Base-by-base conservation (phyloP, 2,113 vertebrate genomes). In the Lathamus discolor region DNA sequence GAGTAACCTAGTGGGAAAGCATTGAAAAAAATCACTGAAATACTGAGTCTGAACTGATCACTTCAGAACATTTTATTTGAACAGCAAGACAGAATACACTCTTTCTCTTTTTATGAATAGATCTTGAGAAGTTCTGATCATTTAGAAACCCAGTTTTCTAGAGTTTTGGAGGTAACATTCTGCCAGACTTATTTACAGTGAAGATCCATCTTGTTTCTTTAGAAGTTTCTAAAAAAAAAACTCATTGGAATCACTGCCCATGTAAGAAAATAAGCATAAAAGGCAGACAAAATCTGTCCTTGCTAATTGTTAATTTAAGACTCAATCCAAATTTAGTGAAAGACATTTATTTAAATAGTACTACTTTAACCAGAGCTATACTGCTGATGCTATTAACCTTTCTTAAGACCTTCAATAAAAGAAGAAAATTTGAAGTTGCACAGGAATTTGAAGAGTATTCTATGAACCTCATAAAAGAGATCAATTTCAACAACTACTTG, bases 401-500 rank as follows among this genome's bases (percentile, higher is more conserved):
- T 86, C 87, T 44, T 69, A 83, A 41, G 51, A 93, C 39, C 25
- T 93, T 74, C 82, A 41, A 78, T 77, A 86, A 82, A 72, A 93
- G 61, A 64, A 76, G 49, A 61, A 95, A 89, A 54, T 86, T 63
- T 93, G 44, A 94, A 96, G 83, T 54, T 91, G 23, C 62, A 61
- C 20, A 81, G 59, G 84, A 84, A 84, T 94, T 92, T 93, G 72
- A 97, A 94, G 68, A 95, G 17, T 62, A 66, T 44, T 27, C 88
- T 96, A 93, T 81, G 43, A 95, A 92, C 62, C 85, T 83, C 83
- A 41, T 91, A 87, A 89, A 97, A 92, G 57, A 90, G 70, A 96
- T 96, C 92, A 93, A 55, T 97, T 97, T 97, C 90, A 93, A 87
- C 81, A 97, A 90, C 86, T 83, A 91, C 13, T 55, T 96, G 80